Percentiles rank a stretch among this genome's conserved stretches.
These are phyloP conservation scores for Scaptomyza pallida DNA, from an alignment of 1,140 invertebrate species.

Conservation along the genomic window DNA sequence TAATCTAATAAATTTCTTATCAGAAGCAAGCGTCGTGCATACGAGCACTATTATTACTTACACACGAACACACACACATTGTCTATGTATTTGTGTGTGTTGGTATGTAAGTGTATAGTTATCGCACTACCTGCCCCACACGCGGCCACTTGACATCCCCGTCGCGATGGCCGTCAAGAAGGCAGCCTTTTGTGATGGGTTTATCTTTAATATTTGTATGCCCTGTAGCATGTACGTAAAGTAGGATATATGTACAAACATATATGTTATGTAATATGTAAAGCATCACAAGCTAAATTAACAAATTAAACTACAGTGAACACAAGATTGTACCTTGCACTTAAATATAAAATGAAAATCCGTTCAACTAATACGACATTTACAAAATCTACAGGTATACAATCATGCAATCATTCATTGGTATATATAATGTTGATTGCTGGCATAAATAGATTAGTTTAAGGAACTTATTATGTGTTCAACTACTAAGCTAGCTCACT, in stretches of 20 bases:
- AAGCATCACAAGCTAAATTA: too few species aligned
- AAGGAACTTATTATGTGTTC: not conserved
- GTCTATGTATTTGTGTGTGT: slow-evolving; percentile 9
- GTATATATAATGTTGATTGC: too few species aligned
- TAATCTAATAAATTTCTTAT: slow-evolving; percentile 81
- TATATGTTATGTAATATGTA: not conserved
- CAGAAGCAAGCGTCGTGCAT: slow-evolving; percentile 50
- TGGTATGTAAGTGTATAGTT: slow-evolving; percentile 17
- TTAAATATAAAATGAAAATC: too few species aligned
- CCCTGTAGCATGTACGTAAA: not conserved
- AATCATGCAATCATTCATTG: too few species aligned
- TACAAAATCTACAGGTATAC: too few species aligned
- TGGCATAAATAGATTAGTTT: too few species aligned
- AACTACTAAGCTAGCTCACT: slow-evolving; percentile 31
- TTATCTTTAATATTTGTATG: slow-evolving; percentile 19
- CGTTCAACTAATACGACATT: too few species aligned
- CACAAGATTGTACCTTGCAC: too few species aligned
- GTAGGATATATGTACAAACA: not conserved
- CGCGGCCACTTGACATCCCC: slow-evolving; percentile 36
- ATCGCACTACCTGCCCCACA: slow-evolving; percentile 48
- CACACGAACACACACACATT: slow-evolving; percentile 9
- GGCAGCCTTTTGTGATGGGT: slow-evolving; percentile 43
- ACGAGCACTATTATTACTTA: slow-evolving; percentile 22
- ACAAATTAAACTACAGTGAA: too few species aligned
- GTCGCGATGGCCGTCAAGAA: slow-evolving; percentile 30